Conservation (phyloP, 2,888 invertebrate genomes). For the Coelinius sp. region DNA sequence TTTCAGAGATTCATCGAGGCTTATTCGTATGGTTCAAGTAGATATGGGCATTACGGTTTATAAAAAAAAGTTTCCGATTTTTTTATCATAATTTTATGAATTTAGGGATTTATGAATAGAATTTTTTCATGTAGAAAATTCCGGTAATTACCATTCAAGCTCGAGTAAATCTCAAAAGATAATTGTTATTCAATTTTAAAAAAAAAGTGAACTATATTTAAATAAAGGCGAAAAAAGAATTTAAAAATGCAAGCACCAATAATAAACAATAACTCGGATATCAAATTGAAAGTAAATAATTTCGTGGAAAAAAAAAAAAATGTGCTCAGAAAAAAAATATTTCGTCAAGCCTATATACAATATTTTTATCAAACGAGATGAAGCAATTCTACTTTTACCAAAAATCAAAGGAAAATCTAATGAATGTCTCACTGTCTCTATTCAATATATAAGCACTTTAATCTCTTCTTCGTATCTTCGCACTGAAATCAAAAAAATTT, state of each 20-base stretch:
- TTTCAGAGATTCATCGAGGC: no score
- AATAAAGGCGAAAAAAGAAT: neutral
- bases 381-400: neutral
- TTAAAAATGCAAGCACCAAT: neutral
- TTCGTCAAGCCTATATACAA: neutral
- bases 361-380: no score
- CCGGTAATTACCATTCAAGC: no score
- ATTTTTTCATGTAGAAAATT: no score
- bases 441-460: conserved; percentile 40
- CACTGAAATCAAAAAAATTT: conserved; percentile 12
- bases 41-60: no score
- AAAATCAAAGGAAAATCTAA: conserved; percentile 24
- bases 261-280: neutral
- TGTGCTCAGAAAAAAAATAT: neutral
- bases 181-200: no score
- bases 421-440: conserved; percentile 35
- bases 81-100: no score
- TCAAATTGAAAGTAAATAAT: neutral
- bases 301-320: neutral
- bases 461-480: conserved; percentile 32
- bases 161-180: no score
- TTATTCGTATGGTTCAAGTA: no score
- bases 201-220: no score
- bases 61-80: no score
- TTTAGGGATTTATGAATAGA: no score